Conservation (phyloP, 1,140 invertebrate species). For the Achroia grisella region DNA sequence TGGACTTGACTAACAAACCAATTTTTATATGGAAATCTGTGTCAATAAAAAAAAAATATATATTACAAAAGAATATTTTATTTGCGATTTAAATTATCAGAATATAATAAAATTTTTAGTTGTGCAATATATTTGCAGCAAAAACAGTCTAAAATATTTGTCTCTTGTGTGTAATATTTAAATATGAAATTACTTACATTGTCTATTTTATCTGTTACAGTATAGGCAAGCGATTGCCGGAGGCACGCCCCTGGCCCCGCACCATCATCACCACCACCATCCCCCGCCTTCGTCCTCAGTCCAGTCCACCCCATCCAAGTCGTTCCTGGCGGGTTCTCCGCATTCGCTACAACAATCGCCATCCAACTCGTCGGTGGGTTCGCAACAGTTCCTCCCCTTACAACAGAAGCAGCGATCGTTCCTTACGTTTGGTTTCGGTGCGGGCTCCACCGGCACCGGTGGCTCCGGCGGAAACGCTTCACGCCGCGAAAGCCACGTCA, state of each 20-base stretch:
- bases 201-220: conserved; percentile 38
- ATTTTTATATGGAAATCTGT: neutral
- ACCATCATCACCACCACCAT: conserved; percentile 43
- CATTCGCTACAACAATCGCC: conserved; percentile 66
- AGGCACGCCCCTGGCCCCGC: conserved; percentile 45
- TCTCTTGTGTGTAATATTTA: neutral
- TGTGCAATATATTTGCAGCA: too few species aligned
- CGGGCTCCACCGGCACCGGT: conserved; percentile 75
- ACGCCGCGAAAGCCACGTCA: conserved; percentile 94
- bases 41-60: too few species aligned
- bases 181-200: neutral
- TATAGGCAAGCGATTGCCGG: conserved; percentile 63
- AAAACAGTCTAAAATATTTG: neutral
- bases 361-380: conserved; percentile 73
- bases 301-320: conserved; percentile 77
- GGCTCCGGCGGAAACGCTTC: conserved; percentile 75
- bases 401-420: conserved; percentile 98
- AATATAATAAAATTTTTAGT: too few species aligned
- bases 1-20: conserved; percentile 52
- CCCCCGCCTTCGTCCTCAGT: conserved; percentile 64
- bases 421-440: conserved; percentile 97
- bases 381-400: conserved; percentile 79
- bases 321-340: conserved; percentile 55
- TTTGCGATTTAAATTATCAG: too few species aligned
- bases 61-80: too few species aligned